Percentiles rank a stretch among this genome's conserved stretches.
phyloP scores from a whole-genome alignment of 2,888 invertebrate genomes.

The Phytoseiulus persimilis region DNA sequence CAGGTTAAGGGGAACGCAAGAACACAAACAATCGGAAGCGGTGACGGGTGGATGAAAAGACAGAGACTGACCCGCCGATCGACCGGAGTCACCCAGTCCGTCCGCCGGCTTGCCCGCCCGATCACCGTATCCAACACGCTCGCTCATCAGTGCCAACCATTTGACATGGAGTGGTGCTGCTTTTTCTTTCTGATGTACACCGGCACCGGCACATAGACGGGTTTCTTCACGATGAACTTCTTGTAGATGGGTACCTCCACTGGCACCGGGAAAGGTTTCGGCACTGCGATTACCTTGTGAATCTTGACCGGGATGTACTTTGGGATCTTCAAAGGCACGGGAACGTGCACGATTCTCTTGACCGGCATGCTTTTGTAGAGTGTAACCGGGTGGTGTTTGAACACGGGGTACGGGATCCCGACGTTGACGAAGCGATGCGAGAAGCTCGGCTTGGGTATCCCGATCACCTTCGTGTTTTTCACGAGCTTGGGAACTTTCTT shows the following conservation, averaged over 20 bases:
- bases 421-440: conserved; percentile 22
- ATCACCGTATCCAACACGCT: not conserved
- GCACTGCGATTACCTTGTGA: conserved; percentile 6
- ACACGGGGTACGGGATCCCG: conserved; percentile 22
- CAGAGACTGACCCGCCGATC: too few species aligned
- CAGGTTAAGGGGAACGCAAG: not conserved
- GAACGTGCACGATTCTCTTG: not conserved
- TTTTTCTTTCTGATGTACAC: conserved; percentile 13
- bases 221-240: conserved; percentile 22
- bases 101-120: too few species aligned
- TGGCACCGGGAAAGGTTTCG: conserved; percentile 13
- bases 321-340: conserved; percentile 18
- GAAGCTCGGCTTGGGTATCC: conserved; percentile 35
- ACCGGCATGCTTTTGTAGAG: conserved; percentile 13
- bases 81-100: too few species aligned
- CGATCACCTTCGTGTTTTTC: conserved; percentile 9
- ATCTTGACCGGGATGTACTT: conserved; percentile 31
- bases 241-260: conserved; percentile 31
- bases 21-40: not conserved
- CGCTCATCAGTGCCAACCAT: not conserved
- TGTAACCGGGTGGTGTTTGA: conserved; percentile 30
- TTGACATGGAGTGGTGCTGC: not conserved
- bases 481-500: conserved; percentile 21
- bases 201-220: conserved; percentile 28
- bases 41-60: not conserved